Conservation (phyloP, 2,797 vertebrate species). For the Platalea minor region DNA sequence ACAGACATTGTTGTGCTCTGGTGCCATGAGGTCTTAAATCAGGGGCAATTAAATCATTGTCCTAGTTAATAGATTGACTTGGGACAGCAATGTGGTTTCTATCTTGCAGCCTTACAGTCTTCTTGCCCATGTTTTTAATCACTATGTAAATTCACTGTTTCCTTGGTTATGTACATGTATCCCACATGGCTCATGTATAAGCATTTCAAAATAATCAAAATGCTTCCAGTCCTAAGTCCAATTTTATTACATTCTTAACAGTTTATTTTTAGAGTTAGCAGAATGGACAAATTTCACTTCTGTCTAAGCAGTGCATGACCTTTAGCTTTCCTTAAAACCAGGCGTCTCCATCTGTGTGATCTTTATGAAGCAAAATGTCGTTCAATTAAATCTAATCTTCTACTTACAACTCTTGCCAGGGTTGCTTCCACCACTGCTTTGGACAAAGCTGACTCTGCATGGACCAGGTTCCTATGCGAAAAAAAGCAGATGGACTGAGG, state of each 20-base stretch:
- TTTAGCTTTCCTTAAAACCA: slow-evolving; percentile 37
- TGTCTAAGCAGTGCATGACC: slow-evolving; percentile 27
- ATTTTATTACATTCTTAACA: slow-evolving; percentile 44
- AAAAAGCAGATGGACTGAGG: neutral
- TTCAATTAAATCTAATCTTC: slow-evolving; percentile 47
- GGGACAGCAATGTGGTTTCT: neutral
- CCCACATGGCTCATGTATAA: neutral
- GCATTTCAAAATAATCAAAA: slow-evolving; percentile 8
- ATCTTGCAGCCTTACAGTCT: neutral
- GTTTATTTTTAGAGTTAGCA: slow-evolving; percentile 36
- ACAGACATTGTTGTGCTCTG: neutral
- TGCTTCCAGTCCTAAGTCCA: slow-evolving; percentile 9
- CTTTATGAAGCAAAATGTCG: neutral
- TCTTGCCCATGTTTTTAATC: neutral
- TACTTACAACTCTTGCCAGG: neutral
- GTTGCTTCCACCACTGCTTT: neutral
- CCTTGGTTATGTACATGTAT: neutral
- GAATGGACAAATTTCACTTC: slow-evolving; percentile 39
- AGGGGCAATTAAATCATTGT: neutral
- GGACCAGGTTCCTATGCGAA: neutral
- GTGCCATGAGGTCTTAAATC: neutral
- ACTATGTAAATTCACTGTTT: neutral
- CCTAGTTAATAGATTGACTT: neutral
- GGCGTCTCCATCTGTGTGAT: slow-evolving; percentile 22
- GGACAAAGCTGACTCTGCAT: neutral